Evolutionary conservation across 2,888 invertebrate species (phyloP).

Genomic region (Melangyna quadrimaculata): DNA sequence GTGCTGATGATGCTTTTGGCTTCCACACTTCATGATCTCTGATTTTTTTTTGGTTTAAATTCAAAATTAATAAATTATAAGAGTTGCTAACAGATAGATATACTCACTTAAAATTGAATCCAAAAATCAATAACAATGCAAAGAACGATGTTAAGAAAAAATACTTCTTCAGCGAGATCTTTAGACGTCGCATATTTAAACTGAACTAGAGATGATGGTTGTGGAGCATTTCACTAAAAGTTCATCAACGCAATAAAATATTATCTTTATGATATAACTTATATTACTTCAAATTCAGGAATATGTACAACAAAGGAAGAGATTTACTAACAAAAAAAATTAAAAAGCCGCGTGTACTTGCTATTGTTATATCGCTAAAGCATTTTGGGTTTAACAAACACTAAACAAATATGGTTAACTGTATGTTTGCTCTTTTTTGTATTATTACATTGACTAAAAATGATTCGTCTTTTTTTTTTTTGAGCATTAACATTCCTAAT

Average conservation of each 20-base stretch:
- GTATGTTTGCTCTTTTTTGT: background rate
- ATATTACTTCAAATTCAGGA: too few relatives aligned
- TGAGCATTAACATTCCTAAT: background rate
- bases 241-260: background rate
- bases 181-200: conserved; percentile 82
- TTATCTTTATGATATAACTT: too few relatives aligned
- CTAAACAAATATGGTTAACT: conserved; percentile 15
- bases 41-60: conserved; percentile 17
- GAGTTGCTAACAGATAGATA: background rate
- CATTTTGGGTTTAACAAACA: conserved; percentile 1
- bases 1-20: conserved; percentile 73
- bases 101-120: conserved; percentile 82
- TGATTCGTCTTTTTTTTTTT: background rate
- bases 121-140: conserved; percentile 82
- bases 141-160: conserved; percentile 83
- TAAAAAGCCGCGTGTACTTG: background rate
- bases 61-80: background rate
- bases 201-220: conserved; percentile 41
- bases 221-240: conserved; percentile 61
- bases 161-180: conserved; percentile 83
- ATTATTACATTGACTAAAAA: conserved; percentile 8
- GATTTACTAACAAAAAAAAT: background rate
- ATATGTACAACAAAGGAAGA: conserved; percentile 25
- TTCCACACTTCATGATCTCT: conserved; percentile 80
- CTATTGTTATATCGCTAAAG: conserved; percentile 9